Percentiles rank a stretch among this genome's conserved stretches.
phyloP scores from a whole-genome alignment of 2,888 invertebrate species.

The Ornithoptera priamus region DNA sequence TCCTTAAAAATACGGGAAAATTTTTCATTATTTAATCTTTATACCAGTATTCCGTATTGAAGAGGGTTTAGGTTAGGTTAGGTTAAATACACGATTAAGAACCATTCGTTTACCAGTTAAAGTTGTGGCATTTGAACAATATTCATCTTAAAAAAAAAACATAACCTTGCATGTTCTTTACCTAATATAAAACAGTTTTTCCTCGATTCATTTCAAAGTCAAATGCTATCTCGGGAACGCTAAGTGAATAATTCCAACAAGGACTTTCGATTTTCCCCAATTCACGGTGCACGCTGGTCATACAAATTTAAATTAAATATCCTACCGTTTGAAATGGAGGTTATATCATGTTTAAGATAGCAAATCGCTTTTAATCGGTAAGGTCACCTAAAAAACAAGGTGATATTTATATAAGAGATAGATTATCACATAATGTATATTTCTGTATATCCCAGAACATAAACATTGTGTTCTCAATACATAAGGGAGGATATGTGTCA shows the following conservation, averaged over 20 bases:
- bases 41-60: too few species aligned
- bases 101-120: neutral
- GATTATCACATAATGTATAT: too few species aligned
- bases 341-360: conserved; percentile 9
- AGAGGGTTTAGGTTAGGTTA: too few species aligned
- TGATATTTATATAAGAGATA: too few species aligned
- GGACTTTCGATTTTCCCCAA: conserved; percentile 13
- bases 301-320: conserved; percentile 15
- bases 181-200: conserved; percentile 7
- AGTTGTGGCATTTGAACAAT: neutral
- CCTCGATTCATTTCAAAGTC: conserved; percentile 7
- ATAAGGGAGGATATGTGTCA: too few species aligned
- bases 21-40: too few species aligned
- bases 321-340: neutral
- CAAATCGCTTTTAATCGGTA: neutral
- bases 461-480: too few species aligned
- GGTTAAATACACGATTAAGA: too few species aligned
- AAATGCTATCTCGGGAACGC: conserved; percentile 3
- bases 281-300: conserved; percentile 11
- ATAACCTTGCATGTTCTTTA: neutral
- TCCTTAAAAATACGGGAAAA: too few species aligned
- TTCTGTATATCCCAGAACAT: too few species aligned
- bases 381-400: too few species aligned
- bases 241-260: conserved; percentile 19
- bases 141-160: neutral